phyloP scores from a whole-genome alignment of 1,140 invertebrate genomes.

The Bombus confusus region DNA sequence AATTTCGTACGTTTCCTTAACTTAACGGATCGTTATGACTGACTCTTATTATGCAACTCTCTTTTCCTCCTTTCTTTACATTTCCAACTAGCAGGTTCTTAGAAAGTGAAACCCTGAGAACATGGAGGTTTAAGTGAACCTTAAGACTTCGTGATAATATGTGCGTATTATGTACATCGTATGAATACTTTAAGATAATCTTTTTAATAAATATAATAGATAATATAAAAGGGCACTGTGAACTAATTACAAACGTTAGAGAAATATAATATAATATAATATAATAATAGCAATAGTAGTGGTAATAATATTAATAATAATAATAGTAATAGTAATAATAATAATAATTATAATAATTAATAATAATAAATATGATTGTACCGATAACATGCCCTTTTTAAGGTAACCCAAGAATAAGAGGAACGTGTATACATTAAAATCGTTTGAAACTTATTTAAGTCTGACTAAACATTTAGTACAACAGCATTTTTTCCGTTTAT shows the following conservation, averaged over 20 bases:
- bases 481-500: conserved; percentile 32
- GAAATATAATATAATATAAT: conserved; percentile 39
- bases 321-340: conserved; percentile 31
- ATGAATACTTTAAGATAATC: conserved; percentile 48
- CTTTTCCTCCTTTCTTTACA: background rate
- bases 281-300: conserved; percentile 43
- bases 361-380: conserved; percentile 60
- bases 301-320: conserved; percentile 46
- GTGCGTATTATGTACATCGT: conserved; percentile 56
- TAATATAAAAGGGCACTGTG: conserved; percentile 54
- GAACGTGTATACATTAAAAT: conserved; percentile 58
- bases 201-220: conserved; percentile 65
- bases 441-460: conserved; percentile 55
- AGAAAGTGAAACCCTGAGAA: conserved; percentile 30
- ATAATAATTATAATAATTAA: conserved; percentile 48
- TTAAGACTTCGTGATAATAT: conserved; percentile 43
- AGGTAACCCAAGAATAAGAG: conserved; percentile 62
- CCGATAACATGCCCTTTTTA: conserved; percentile 59
- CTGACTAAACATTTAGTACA: conserved; percentile 62
- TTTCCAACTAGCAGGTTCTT: conserved; percentile 1
- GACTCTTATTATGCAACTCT: background rate
- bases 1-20: conserved; percentile 9
- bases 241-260: conserved; percentile 47
- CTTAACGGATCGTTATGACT: conserved; percentile 15
- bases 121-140: conserved; percentile 42